Conservation (phyloP, 2,113 vertebrate species). For the Malaclemys terrapin region DNA sequence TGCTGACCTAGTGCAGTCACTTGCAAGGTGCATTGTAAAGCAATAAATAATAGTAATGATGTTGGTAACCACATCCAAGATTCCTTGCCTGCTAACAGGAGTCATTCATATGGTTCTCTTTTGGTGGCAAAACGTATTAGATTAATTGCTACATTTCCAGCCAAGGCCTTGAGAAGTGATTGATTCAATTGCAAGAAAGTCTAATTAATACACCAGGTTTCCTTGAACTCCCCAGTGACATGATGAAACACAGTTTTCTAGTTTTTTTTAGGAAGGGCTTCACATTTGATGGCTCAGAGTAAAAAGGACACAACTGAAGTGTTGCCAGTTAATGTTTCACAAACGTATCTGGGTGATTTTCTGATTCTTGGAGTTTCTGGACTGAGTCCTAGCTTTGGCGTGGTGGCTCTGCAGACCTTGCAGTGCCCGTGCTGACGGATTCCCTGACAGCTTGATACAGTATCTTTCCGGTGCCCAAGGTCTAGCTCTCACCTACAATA, state of each 20-base stretch:
- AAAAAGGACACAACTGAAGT: constrained; percentile 7
- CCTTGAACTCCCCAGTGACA: constrained; percentile 24
- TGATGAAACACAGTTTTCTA: background rate
- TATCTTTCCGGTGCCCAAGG: background rate
- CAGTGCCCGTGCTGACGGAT: background rate
- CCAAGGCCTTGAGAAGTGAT: constrained; percentile 28
- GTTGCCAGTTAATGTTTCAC: background rate
- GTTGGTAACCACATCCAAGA: constrained; percentile 8
- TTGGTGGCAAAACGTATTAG: constrained; percentile 8
- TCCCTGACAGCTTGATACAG: background rate
- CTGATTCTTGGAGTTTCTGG: constrained; percentile 47
- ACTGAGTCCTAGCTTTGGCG: background rate
- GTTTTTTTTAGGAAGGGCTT: constrained; percentile 1
- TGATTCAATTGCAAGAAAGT: constrained; percentile 61
- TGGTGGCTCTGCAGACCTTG: background rate
- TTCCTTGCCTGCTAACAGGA: constrained; percentile 11
- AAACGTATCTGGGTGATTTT: background rate
- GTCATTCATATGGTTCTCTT: constrained; percentile 15
- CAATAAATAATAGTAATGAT: background rate
- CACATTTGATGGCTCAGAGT: background rate
- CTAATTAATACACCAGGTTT: constrained; percentile 69
- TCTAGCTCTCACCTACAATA: rapidly evolving
- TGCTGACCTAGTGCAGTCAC: rapidly evolving
- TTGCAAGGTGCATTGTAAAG: background rate
- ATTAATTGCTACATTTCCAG: constrained; percentile 58